Evolutionary conservation across 2,113 vertebrate species (phyloP).

Genomic region (Oostethus manadensis): DNA sequence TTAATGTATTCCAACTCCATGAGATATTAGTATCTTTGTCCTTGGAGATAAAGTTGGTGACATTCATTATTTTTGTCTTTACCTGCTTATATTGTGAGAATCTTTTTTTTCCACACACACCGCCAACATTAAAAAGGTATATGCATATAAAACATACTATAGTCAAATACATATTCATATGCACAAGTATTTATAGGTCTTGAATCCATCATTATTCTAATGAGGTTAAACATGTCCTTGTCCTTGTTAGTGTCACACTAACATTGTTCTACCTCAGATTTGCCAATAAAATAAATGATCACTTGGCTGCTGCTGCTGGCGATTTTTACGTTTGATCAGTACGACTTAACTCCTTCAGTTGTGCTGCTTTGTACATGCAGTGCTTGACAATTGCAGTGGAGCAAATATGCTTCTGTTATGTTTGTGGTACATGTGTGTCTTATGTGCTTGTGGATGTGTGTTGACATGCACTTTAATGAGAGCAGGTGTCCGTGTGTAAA

Average conservation of each 20-base stretch:
- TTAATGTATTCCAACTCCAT: too few relatives aligned
- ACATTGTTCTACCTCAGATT: neutral
- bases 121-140: too few relatives aligned
- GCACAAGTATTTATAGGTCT: too few relatives aligned
- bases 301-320: neutral
- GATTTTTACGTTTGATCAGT: conserved; percentile 2
- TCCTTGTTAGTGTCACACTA: neutral
- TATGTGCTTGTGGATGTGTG: neutral
- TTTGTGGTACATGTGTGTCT: neutral
- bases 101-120: too few relatives aligned
- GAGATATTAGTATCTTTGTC: too few relatives aligned
- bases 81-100: too few relatives aligned
- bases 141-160: too few relatives aligned
- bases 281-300: neutral
- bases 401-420: neutral
- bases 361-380: neutral
- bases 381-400: neutral
- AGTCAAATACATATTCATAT: too few relatives aligned
- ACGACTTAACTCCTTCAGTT: neutral
- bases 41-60: too few relatives aligned
- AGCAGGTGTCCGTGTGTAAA: conserved; percentile 45
- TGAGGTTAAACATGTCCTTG: neutral
- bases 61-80: too few relatives aligned
- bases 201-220: neutral
- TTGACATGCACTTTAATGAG: conserved; percentile 38